These are phyloP conservation scores for Notodonta dromedarius DNA, from an alignment of 2,888 invertebrate genomes.

Conservation along the genomic window DNA sequence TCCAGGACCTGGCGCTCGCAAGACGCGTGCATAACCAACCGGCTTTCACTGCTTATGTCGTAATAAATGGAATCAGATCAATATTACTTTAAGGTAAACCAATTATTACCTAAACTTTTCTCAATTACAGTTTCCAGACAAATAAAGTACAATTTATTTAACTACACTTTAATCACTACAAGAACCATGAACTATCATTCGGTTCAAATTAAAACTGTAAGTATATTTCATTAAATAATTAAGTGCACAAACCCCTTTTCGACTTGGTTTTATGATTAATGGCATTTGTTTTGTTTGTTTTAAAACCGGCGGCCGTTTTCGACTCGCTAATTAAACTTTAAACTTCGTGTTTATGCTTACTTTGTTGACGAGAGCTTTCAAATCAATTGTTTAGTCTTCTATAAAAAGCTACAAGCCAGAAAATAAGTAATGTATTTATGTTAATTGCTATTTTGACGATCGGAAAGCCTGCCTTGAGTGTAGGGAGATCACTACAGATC, in stretches of 20 bases:
- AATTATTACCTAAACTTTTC: neutral
- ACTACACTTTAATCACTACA: neutral
- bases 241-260: slow-evolving; percentile 42
- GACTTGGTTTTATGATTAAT: slow-evolving; percentile 52
- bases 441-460: no score
- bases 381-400: slow-evolving; percentile 29
- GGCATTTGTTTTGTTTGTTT: slow-evolving; percentile 45
- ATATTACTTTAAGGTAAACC: neutral
- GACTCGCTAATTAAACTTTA: slow-evolving; percentile 48
- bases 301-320: slow-evolving; percentile 37
- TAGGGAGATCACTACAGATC: no score
- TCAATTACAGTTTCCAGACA: neutral
- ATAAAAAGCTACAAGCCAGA: slow-evolving; percentile 10
- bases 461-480: no score
- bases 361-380: slow-evolving; percentile 35
- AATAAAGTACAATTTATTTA: neutral
- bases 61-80: no score
- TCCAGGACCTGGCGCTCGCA: no score
- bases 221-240: slow-evolving; percentile 46
- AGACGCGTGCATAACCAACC: no score
- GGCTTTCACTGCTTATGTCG: no score
- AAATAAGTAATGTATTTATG: neutral
- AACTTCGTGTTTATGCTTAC: slow-evolving; percentile 29
- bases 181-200: neutral
- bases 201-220: slow-evolving; percentile 21